Conservation (phyloP, 2,888 invertebrate species). For the Hypsopygia costalis region DNA sequence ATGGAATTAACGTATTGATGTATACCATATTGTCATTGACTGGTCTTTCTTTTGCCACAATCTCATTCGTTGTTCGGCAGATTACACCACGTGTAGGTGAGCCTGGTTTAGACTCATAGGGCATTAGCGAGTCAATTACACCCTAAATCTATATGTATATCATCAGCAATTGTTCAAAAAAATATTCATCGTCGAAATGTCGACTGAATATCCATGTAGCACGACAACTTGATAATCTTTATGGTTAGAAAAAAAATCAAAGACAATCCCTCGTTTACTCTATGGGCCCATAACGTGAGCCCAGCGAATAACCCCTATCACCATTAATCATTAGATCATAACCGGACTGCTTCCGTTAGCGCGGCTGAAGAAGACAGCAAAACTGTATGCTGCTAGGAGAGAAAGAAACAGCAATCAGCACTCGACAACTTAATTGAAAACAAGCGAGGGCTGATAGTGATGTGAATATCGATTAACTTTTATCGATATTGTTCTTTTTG, state of each 20-base stretch:
- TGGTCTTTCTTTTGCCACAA: too few species aligned
- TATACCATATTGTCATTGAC: too few species aligned
- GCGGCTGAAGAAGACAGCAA: conserved; percentile 32
- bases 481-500: neutral
- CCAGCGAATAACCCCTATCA: conserved; percentile 41
- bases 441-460: conserved; percentile 39
- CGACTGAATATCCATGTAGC: neutral
- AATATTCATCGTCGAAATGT: too few species aligned
- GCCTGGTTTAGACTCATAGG: too few species aligned
- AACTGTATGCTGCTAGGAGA: conserved; percentile 12
- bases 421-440: conserved; percentile 74
- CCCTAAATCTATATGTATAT: too few species aligned
- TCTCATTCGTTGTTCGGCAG: too few species aligned
- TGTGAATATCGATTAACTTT: conserved; percentile 23
- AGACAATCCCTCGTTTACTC: conserved; percentile 4
- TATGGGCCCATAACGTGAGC: conserved; percentile 15
- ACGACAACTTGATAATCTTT: conserved; percentile 5
- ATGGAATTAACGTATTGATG: too few species aligned
- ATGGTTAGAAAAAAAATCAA: conserved; percentile 9
- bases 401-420: conserved; percentile 32
- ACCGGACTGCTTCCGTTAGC: conserved; percentile 63
- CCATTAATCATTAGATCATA: conserved; percentile 65
- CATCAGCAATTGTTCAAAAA: too few species aligned
- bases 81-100: too few species aligned
- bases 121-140: too few species aligned